These are phyloP conservation scores for Thaleichthys pacificus DNA, from an alignment of 2,797 vertebrate species.

Conservation along the genomic window DNA sequence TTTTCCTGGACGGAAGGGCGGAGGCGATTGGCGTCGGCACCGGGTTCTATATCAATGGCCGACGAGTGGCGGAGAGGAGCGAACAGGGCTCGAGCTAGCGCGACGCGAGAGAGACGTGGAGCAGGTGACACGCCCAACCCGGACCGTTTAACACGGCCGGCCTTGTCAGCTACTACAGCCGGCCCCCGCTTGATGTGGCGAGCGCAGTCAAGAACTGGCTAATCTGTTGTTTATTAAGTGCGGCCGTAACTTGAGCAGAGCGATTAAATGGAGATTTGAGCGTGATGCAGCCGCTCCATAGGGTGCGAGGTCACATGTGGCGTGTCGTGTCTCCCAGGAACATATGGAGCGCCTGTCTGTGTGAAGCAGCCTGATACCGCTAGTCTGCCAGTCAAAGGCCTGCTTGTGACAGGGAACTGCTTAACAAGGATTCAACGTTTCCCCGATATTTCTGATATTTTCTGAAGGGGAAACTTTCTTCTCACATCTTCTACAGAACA, in stretches of 20 bases:
- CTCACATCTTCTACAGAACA: constrained; percentile 48
- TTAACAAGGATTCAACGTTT: constrained; percentile 65
- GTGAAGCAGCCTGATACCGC: constrained; percentile 66
- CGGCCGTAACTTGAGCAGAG: constrained; percentile 87
- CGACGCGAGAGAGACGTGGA: constrained; percentile 48
- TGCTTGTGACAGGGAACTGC: constrained; percentile 57
- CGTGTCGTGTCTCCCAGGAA: constrained; percentile 63
- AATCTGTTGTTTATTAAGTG: constrained; percentile 95
- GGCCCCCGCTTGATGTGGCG: constrained; percentile 72
- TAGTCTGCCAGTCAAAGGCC: constrained; percentile 64
- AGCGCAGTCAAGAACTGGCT: constrained; percentile 86
- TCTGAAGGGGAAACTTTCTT: constrained; percentile 44
- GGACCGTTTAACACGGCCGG: constrained; percentile 80
- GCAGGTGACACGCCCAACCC: constrained; percentile 79
- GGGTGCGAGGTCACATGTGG: constrained; percentile 72
- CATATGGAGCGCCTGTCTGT: constrained; percentile 76
- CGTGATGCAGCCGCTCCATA: constrained; percentile 67
- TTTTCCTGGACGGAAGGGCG: constrained; percentile 49
- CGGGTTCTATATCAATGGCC: constrained; percentile 62
- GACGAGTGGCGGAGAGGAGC: constrained; percentile 36
- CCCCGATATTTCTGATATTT: constrained; percentile 55
- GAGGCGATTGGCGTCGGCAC: neutral
- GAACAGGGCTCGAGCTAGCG: constrained; percentile 68
- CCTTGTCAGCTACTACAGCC: constrained; percentile 62
- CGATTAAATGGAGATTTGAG: constrained; percentile 96